These are phyloP conservation scores for Tortricodes alternella DNA, from an alignment of 2,888 invertebrate species.

Conservation along the genomic window DNA sequence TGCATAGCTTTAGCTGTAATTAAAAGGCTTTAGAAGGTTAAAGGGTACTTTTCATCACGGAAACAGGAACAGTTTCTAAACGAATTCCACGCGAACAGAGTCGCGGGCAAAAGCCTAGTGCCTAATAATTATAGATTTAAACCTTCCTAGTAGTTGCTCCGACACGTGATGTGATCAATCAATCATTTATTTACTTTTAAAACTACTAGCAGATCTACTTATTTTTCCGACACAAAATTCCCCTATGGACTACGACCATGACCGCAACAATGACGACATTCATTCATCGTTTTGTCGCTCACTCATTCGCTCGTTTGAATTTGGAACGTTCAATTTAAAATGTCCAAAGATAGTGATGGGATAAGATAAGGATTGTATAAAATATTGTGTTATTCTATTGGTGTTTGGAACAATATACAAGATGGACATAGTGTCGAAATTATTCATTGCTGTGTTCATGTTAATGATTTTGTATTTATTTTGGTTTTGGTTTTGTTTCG, in stretches of 20 bases:
- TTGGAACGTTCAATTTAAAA: constrained; percentile 15
- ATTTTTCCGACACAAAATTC: constrained; percentile 2
- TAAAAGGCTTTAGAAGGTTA: no score
- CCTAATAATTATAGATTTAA: no score
- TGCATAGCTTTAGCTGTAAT: no score
- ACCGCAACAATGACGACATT: not conserved
- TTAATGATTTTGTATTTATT: constrained; percentile 64
- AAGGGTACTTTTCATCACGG: no score
- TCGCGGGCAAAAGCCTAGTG: no score
- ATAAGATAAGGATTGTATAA: constrained; percentile 14
- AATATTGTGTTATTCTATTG: constrained; percentile 5
- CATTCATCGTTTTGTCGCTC: not conserved
- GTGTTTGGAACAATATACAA: constrained; percentile 29
- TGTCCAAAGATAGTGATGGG: constrained; percentile 12
- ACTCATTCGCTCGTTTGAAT: not conserved
- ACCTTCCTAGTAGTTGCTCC: no score
- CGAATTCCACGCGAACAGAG: no score
- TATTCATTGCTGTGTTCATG: constrained; percentile 50
- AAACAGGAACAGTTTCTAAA: no score
- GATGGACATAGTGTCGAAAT: constrained; percentile 54
- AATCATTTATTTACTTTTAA: no score
- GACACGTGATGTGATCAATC: no score
- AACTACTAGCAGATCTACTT: no score
- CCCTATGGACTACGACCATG: constrained; percentile 3
- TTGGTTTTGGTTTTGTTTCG: constrained; percentile 77